Percentiles rank a stretch among this genome's conserved stretches.
These are phyloP conservation scores for Rugalucina vietnamica DNA, from an alignment of 2,888 invertebrate species.

Conservation along the genomic window DNA sequence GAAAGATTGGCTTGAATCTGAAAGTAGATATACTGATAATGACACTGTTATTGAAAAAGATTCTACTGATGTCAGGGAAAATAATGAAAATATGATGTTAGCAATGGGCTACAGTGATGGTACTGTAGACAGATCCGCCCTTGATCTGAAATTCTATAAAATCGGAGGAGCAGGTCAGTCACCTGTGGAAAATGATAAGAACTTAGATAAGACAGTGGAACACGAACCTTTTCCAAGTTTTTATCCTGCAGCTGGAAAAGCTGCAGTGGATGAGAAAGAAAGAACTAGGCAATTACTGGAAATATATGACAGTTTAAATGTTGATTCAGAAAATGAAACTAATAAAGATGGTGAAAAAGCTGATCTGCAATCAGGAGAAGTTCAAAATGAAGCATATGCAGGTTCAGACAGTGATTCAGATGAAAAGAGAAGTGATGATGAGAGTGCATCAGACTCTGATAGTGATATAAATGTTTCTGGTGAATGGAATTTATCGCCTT, in stretches of 20 bases:
- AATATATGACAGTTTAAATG: neutral
- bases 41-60: neutral
- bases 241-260: neutral
- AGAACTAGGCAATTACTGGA: neutral
- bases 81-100: neutral
- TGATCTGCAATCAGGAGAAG: neutral
- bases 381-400: neutral
- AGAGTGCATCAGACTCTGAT: neutral
- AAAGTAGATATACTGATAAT: neutral
- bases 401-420: constrained; percentile 9
- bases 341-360: neutral
- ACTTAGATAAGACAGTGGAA: neutral
- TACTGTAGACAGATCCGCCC: neutral
- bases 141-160: neutral
- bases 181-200: neutral
- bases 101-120: neutral
- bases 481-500: neutral
- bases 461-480: neutral
- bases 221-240: neutral
- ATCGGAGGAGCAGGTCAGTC: neutral
- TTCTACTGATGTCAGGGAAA: neutral
- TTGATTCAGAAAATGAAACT: neutral
- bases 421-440: neutral
- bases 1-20: neutral
- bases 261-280: neutral